Evolutionary conservation across 2,113 vertebrate species (phyloP).

Genomic region (Bubo bubo): DNA sequence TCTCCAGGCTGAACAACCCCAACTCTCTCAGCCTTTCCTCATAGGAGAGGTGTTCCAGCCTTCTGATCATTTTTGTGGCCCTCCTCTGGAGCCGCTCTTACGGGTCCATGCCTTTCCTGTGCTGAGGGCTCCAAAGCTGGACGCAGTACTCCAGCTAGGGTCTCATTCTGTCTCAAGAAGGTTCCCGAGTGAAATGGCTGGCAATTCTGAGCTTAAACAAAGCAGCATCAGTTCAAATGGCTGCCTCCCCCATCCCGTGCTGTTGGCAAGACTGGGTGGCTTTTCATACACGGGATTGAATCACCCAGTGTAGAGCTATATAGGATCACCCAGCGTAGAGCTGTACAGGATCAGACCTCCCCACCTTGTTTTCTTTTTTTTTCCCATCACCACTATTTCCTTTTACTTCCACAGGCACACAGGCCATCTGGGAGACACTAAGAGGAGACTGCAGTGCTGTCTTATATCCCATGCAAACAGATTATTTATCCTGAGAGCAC

Average conservation of each 20-base stretch:
- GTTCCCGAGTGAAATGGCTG: neutral
- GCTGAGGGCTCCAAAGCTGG: neutral
- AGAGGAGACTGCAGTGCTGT: neutral
- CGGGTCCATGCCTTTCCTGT: neutral
- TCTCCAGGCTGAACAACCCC: neutral
- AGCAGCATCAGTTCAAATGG: neutral
- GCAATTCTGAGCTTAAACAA: neutral
- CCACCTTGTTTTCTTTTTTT: neutral
- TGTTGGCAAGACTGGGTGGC: neutral
- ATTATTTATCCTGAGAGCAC: neutral
- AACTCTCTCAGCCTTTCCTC: neutral
- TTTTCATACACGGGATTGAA: neutral
- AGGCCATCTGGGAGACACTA: neutral
- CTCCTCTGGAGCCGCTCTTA: neutral
- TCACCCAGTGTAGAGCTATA: neutral
- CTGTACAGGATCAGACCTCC: neutral
- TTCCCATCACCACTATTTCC: fast-evolving
- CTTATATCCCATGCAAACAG: neutral
- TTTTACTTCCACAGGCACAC: neutral
- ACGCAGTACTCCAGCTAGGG: too few relatives aligned
- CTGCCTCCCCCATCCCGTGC: neutral
- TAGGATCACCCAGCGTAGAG: neutral
- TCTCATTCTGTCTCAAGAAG: neutral
- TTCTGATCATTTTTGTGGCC: neutral
- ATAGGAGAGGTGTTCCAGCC: neutral